Percentiles rank a stretch among this genome's conserved stretches.
Conservation (phyloP, 30 jellyfish, hydroid and myxozoan genomes). For the Rhopilema esculentum region DNA sequence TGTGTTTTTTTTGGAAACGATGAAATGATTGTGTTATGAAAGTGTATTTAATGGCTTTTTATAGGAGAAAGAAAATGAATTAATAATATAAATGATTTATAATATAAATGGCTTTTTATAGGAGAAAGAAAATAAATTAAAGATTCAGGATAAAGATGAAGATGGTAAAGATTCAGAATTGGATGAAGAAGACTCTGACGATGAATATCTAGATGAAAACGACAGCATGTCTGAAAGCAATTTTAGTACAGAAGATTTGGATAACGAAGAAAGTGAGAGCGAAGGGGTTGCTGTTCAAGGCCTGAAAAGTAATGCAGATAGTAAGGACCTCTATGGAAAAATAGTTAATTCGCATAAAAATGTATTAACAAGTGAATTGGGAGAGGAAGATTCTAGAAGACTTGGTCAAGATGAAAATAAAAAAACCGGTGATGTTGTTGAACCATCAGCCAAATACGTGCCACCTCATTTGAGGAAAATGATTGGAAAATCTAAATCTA, state of each 20-base stretch:
- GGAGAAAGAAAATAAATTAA: no score
- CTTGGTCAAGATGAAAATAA: not conserved
- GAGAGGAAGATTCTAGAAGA: not conserved
- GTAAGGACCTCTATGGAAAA: not conserved
- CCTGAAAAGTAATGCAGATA: not conserved
- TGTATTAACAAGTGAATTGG: not conserved
- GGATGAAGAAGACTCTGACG: conserved; percentile 27
- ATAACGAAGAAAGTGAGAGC: not conserved
- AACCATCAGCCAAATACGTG: conserved; percentile 46
- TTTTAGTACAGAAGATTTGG: not conserved
- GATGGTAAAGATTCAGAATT: conserved; percentile 17
- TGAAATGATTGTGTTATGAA: no score
- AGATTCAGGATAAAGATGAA: not conserved
- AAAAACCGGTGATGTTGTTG: not conserved
- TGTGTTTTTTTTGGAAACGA: no score
- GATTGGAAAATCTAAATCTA: conserved; percentile 1
- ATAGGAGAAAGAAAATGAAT: no score
- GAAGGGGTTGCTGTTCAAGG: not conserved
- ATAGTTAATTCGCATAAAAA: no score
- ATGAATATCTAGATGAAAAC: conserved; percentile 9
- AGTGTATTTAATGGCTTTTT: no score
- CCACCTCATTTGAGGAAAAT: conserved; percentile 88
- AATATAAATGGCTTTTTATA: no score
- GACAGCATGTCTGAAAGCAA: conserved; percentile 11
- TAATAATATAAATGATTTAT: no score